These are phyloP conservation scores for Xiphydria camelus DNA, from an alignment of 2,888 invertebrate genomes.

Conservation along the genomic window DNA sequence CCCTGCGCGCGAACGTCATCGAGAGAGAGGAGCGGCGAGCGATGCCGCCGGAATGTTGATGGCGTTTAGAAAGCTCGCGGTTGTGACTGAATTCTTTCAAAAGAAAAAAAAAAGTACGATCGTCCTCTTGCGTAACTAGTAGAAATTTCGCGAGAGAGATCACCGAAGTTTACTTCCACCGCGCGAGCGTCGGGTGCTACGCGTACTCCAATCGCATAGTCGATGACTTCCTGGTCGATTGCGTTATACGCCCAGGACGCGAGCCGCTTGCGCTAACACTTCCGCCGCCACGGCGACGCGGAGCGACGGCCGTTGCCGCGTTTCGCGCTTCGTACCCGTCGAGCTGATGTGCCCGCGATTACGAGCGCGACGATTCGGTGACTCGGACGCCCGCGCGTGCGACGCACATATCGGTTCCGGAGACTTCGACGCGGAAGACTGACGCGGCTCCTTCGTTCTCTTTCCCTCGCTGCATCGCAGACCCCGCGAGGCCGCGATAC, in stretches of 20 bases:
- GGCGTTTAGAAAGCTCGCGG: not conserved
- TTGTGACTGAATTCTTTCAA: not conserved
- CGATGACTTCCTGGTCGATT: conserved; percentile 42
- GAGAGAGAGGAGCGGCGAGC: no score
- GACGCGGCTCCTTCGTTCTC: no score
- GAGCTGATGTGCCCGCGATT: no score
- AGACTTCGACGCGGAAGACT: no score
- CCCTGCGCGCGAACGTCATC: no score
- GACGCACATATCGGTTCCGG: no score
- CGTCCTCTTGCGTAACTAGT: conserved; percentile 28
- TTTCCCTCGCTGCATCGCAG: no score
- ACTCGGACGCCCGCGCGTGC: not conserved
- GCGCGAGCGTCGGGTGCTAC: conserved; percentile 6
- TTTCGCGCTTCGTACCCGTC: no score
- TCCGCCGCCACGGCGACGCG: no score
- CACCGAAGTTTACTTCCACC: conserved; percentile 17
- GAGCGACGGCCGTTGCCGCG: no score
- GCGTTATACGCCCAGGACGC: conserved; percentile 33
- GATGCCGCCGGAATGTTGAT: conserved; percentile 22
- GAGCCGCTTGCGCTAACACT: conserved; percentile 39
- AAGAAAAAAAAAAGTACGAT: conserved; percentile 9
- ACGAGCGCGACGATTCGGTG: no score
- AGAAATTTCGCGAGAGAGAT: conserved; percentile 30
- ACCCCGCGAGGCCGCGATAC: no score
- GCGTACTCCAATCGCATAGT: conserved; percentile 25